Base-by-base conservation (phyloP, 2,113 vertebrate genomes). In the Clupea harengus region DNA sequence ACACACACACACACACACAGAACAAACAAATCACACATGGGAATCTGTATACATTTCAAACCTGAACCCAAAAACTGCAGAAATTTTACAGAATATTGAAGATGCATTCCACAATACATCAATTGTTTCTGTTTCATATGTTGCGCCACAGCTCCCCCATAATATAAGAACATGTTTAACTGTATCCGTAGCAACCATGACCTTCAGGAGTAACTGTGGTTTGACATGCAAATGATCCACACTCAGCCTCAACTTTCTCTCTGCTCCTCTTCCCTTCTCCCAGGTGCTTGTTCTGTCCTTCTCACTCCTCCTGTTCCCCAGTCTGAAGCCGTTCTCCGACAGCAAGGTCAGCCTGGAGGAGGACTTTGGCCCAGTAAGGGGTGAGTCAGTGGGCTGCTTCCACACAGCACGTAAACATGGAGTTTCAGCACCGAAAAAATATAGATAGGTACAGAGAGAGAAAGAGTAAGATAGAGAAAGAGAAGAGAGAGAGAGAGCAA, bases 251-350 rank as follows among this genome's bases (percentile, higher is more conserved):
- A 84, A 25, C 10, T 15, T 1, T 60, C 80, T 18, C 15, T 75
- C 64, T 82, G 72, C 10, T 49, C 87, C 88, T 86, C 17, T 7
- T 50, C 54, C 50, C 82, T 82, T 72, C 87, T 17, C 86, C 13
- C 90, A 99, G 98, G 97, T 99, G 57, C 93, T 99, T 50, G 88
- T 99, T 89, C 93, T 99, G 54, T 99, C 97, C 17, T 98, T 99
- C 13, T 93, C 94, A 0, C 95, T 99, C 90, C 96, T 99, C 82
- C 22, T 99, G 89, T 96, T 99, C 90, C 97, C 97, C n/a, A 97
- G 94, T 90, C 92, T 98, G 88, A 96, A 96, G 91, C 96, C 96
- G 17, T 97, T 98, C 15, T 87, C 95, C 11, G n/a, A 91, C 88
- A 94, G 90, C 91, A 96, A 96, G 89, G 92, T 95, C 91, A 95